phyloP scores from a whole-genome alignment of 1,140 invertebrate species.

The Caenorhabditis tropicalis region DNA sequence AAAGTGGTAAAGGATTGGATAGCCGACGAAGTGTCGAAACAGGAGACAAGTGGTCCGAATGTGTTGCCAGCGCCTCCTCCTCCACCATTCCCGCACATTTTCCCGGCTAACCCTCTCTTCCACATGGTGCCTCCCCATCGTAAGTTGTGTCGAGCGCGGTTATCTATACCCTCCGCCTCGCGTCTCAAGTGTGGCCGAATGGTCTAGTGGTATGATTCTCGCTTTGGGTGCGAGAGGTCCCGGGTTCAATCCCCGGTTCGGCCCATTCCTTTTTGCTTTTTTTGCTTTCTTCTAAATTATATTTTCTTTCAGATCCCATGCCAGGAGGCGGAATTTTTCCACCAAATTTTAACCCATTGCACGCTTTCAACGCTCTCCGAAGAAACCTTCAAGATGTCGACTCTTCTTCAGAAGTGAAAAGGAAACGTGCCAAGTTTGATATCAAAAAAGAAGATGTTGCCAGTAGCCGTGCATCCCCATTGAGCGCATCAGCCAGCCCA shows the following conservation, averaged over 20 bases:
- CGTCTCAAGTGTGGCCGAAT: not conserved
- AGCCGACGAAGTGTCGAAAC: not conserved
- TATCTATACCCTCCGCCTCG: not conserved
- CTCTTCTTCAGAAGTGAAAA: constrained; percentile 31
- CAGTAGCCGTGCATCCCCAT: constrained; percentile 51
- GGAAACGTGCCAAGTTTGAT: constrained; percentile 70
- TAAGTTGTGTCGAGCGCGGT: constrained; percentile 23
- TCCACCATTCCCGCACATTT: not conserved
- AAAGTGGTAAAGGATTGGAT: not conserved
- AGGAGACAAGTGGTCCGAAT: not conserved
- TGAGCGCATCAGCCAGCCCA: constrained; percentile 36
- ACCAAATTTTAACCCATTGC: constrained; percentile 48
- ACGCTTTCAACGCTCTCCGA: constrained; percentile 52
- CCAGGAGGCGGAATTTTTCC: constrained; percentile 39
- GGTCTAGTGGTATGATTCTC: constrained; percentile 72
- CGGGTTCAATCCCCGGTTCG: constrained; percentile 67
- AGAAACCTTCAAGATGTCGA: constrained; percentile 49
- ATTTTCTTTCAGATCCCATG: not conserved
- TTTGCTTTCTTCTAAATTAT: not conserved
- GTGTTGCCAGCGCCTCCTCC: not conserved
- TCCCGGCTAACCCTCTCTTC: constrained; percentile 25
- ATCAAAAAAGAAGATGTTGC: constrained; percentile 57
- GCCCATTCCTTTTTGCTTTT: constrained; percentile 6
- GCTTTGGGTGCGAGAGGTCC: constrained; percentile 71
- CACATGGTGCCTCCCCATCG: constrained; percentile 2